Percentiles rank a stretch among this genome's conserved stretches.
Conservation (phyloP, 2,888 invertebrate genomes). For the Trichacis sp. region DNA sequence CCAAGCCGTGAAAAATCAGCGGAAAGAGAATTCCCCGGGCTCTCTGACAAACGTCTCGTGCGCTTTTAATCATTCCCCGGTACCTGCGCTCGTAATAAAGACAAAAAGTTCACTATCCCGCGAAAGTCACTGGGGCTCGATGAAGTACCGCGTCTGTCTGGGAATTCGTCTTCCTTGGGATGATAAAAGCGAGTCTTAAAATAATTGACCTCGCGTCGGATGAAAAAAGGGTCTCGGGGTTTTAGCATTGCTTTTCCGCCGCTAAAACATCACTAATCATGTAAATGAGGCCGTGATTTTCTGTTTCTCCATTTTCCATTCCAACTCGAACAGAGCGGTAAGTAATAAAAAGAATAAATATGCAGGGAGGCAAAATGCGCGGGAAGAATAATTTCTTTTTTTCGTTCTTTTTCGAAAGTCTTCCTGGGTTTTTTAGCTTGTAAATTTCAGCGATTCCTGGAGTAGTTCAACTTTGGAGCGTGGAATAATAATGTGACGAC, state of each 20-base stretch:
- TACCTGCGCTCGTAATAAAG: conserved; percentile 13
- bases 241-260: not conserved
- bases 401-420: not conserved
- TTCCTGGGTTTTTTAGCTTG: conserved; percentile 39
- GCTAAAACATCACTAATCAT: not conserved
- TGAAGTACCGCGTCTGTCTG: conserved; percentile 1
- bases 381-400: not conserved
- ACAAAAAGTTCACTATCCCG: conserved; percentile 13
- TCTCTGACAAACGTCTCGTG: conserved; percentile 21
- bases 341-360: not conserved
- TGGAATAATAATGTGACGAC: conserved; percentile 58
- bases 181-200: conserved; percentile 3
- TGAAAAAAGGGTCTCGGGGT: not conserved
- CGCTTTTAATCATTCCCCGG: conserved; percentile 31
- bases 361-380: not conserved
- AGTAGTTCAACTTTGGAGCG: conserved; percentile 49
- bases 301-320: no score
- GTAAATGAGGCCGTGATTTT: not conserved
- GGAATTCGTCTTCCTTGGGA: conserved; percentile 7
- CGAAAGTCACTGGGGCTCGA: conserved; percentile 8
- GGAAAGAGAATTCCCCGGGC: conserved; percentile 14
- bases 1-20: conserved; percentile 7
- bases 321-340: no score
- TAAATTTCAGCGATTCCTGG: conserved; percentile 57
- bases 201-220: not conserved